These are phyloP conservation scores for Phodopus roborovskii DNA, from an alignment of 2,113 vertebrate species.

Conservation along the genomic window DNA sequence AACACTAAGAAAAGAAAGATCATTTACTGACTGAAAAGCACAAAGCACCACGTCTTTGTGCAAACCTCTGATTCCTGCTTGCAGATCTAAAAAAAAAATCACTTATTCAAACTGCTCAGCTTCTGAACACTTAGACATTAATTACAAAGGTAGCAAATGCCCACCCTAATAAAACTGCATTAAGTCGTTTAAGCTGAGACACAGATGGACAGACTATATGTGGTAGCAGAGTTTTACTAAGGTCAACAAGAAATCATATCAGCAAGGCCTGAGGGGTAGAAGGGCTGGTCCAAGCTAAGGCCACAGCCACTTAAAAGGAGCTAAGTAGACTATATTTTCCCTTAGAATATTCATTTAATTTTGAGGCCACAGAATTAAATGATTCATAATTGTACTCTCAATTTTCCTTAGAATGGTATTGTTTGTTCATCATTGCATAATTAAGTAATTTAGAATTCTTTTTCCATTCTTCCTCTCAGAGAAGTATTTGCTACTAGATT, in stretches of 20 bases:
- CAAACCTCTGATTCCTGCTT: not conserved
- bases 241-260: not conserved
- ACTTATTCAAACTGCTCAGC: not conserved
- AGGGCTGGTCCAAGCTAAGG: not conserved
- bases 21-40: not conserved
- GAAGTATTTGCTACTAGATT: not conserved
- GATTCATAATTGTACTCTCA: not conserved
- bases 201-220: not conserved
- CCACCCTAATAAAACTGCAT: slow-evolving; percentile 3
- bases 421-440: not conserved
- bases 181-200: not conserved
- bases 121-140: slow-evolving; percentile 17
- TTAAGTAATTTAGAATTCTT: not conserved
- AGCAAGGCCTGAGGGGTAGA: not conserved
- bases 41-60: not conserved
- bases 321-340: not conserved
- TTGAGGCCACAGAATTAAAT: slow-evolving; percentile 9
- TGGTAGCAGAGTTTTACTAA: not conserved
- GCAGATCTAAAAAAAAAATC: not conserved
- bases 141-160: slow-evolving; percentile 37
- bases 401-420: not conserved
- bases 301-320: not conserved
- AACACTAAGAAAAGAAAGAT: not conserved
- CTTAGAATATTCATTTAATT: not conserved
- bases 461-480: not conserved